Base-by-base conservation (phyloP, 2,113 vertebrate species). In the Heptranchias perlo region DNA sequence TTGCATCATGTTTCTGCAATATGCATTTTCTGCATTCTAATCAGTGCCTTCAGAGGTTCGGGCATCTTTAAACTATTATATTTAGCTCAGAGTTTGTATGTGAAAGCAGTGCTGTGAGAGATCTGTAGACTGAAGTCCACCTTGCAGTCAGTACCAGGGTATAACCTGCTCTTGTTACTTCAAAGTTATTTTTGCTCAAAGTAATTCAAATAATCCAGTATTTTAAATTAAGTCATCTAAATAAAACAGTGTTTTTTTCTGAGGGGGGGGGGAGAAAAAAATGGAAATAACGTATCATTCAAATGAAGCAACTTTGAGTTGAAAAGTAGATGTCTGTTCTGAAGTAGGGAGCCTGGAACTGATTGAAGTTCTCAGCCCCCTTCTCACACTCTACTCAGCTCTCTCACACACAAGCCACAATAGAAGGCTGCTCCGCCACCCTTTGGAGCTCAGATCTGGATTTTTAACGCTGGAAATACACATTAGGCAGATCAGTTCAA, bases 21-120 rank as follows among this genome's bases (percentile, higher is more conserved):
- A 62, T 93, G 58, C 58, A 39, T 62, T 93, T 58, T 93, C 89
- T 93, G 89, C 58, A 62, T 62, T 93, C 61, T 93, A 93, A 62
- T 93, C 89, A 61, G 54, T 61, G 54, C 35, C 35, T 4, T 61
- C 49, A 61, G 87, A 62, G 61, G n/a, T 39, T 62, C 58, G 39
- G 39, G 5, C 16, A 25, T n/a, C 89, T 10, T 62, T 21, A n/a
- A 44, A 23, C 89, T 61, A 93, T 93, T 93, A 8, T 93, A 44
- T 62, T 62, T 58, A 39, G 58, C 89, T 93, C 6, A 21, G 4
- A 3, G 0, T 93, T 18, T 93, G 89, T 64, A 62, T 62, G 58
- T 62, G 89, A 62, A 16, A 62, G 78, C 58, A 39, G 89, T 62
- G 89, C 35, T 23, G 16, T 93, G 89, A 39, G 58, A 21, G 10